Evolutionary conservation across 2,113 vertebrate species (phyloP), one percentile per base, ranked within the genome.

Genomic region (Alligator sinensis): DNA sequence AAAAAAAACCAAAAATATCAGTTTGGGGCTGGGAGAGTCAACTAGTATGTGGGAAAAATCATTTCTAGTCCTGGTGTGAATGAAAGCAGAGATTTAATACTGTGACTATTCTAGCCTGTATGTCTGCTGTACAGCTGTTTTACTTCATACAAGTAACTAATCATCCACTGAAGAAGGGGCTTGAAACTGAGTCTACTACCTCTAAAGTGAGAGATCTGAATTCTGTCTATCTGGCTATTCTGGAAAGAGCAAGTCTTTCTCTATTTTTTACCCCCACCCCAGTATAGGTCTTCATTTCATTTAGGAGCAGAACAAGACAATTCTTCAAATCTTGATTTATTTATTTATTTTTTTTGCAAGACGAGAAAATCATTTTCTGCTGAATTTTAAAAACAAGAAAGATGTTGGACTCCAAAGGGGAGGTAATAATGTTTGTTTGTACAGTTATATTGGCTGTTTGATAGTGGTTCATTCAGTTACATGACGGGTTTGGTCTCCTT

Each of bases 201-300:
- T n/a, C n/a, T n/a, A n/a, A n/a, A n/a, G n/a, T n/a, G n/a, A 38
- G 38, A 38, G 38, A 38, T 38, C 38, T 38, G 38, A 38, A 38
- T 38, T 38, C 38, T 38, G 38, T 38, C 38, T 38, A 38, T 38
- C 38, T 38, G 38, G 38, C 38, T 38, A 38, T 38, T 38, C 38
- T 38, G 38, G 4, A 38, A 38, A 38, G 38, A 38, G 38, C 38
- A 38, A 38, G 38, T 6, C 38, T 38, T 38, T 38, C 38, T 38
- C 38, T 38, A 38, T 38, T 38, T n/a, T n/a, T n/a, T n/a, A n/a
- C n/a, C n/a, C n/a, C n/a, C n/a, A n/a, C n/a, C n/a, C n/a, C n/a
- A n/a, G n/a, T n/a, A n/a, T n/a, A n/a, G 3, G 4, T 17, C 2
- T 0, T 8, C 24, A n/a, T 3, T 24, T 58, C 11, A 14, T 54